Conservation (phyloP, 1,140 invertebrate species). For the Rhizoglyphus robini region DNA sequence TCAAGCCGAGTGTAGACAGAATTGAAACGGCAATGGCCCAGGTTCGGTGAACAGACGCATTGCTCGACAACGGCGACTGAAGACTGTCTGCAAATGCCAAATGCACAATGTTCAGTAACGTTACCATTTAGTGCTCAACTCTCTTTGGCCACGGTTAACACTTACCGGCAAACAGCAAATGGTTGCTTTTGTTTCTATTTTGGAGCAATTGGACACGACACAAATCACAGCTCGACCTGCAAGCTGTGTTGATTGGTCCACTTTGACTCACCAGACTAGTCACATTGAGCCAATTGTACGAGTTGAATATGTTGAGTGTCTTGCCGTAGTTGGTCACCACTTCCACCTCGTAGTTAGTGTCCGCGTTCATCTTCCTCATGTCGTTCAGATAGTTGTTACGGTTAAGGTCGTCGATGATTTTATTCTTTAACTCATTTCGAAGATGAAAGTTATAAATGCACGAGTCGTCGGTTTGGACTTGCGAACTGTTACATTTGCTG, state of each 20-base stretch:
- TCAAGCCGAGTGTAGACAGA: conserved; percentile 32
- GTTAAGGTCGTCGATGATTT: neutral
- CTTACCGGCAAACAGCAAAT: conserved; percentile 6
- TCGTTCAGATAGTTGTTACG: conserved; percentile 11
- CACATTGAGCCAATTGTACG: conserved; percentile 2
- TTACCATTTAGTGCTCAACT: too few relatives aligned
- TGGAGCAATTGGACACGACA: neutral
- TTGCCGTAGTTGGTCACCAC: neutral
- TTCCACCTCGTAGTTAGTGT: neutral
- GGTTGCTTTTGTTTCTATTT: neutral
- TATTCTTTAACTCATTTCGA: conserved; percentile 10
- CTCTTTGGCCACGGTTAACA: neutral
- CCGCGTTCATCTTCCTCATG: neutral
- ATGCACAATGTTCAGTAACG: too few relatives aligned
- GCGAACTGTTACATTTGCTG: neutral
- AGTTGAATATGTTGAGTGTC: neutral
- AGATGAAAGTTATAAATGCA: conserved; percentile 8
- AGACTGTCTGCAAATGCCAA: neutral
- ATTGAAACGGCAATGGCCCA: conserved; percentile 36
- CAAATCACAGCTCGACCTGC: neutral
- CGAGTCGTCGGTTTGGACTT: neutral
- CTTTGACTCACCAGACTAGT: neutral
- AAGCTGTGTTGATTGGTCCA: neutral
- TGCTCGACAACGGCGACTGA: conserved; percentile 1
- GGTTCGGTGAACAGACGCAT: neutral